Conservation (phyloP, 2,888 invertebrate species). For the Lithophane socia region DNA sequence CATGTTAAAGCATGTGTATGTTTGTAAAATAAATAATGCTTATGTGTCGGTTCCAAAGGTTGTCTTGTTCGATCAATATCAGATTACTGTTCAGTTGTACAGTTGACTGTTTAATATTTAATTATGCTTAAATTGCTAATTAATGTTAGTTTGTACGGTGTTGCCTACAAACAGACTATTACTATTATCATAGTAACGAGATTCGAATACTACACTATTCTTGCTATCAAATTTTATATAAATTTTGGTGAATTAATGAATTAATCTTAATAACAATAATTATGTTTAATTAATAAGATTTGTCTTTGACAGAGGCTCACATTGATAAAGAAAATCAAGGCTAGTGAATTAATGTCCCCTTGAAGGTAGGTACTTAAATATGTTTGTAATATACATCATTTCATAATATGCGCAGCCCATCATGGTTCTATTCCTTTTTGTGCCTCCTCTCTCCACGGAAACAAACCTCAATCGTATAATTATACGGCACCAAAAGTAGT, state of each 20-base stretch:
- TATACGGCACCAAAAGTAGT: neutral
- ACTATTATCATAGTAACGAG: neutral
- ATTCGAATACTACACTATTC: neutral
- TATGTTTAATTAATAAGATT: neutral
- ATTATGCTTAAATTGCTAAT: constrained; percentile 38
- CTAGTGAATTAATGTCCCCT: no score
- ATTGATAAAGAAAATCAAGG: neutral
- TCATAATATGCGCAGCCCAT: no score
- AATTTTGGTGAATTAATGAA: neutral
- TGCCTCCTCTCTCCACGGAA: no score
- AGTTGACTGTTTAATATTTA: constrained; percentile 26
- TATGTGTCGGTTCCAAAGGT: constrained; percentile 49
- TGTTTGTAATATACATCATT: no score
- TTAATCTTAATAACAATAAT: neutral
- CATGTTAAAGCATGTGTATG: constrained; percentile 10
- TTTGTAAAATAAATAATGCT: constrained; percentile 32
- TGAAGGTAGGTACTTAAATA: no score
- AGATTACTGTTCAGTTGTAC: constrained; percentile 20
- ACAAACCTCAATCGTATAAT: no score
- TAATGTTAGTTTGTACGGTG: no score
- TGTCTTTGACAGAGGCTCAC: neutral
- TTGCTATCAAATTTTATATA: neutral
- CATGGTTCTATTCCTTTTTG: no score
- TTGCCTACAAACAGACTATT: neutral
- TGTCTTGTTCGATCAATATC: constrained; percentile 36